Conservation (phyloP, 2,113 vertebrate genomes). For the Mus pahari region DNA sequence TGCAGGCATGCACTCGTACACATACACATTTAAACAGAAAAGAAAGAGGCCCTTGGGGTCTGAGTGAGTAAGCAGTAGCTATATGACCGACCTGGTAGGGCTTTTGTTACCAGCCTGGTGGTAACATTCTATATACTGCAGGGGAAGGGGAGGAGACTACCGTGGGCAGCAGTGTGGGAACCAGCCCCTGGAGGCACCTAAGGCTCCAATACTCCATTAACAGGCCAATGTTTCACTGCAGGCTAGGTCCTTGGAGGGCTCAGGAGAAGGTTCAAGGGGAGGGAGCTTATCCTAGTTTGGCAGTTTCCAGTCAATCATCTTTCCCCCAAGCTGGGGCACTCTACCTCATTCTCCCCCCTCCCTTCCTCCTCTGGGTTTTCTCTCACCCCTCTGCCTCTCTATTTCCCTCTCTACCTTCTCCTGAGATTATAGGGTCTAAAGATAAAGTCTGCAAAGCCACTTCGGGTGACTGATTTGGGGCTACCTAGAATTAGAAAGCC, state of each 20-base stretch:
- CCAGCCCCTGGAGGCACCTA: slow-evolving; percentile 50
- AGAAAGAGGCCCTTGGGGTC: neutral
- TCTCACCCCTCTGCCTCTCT: neutral
- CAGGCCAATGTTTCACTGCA: neutral
- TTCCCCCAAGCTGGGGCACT: neutral
- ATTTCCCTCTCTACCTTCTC: neutral
- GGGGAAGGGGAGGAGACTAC: neutral
- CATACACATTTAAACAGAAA: neutral
- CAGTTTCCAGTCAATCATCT: slow-evolving; percentile 9
- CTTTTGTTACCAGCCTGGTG: neutral
- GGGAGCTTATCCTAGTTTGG: slow-evolving; percentile 4
- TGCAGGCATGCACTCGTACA: neutral
- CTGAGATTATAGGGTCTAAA: slow-evolving; percentile 41
- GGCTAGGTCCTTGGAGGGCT: slow-evolving; percentile 46
- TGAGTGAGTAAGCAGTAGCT: neutral
- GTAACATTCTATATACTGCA: slow-evolving; percentile 25
- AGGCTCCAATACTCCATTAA: slow-evolving; percentile 52
- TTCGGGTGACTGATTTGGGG: slow-evolving; percentile 19
- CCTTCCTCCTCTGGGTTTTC: neutral
- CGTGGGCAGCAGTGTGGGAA: neutral
- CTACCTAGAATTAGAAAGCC: slow-evolving; percentile 53
- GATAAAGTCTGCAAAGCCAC: slow-evolving; percentile 21
- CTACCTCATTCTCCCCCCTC: neutral
- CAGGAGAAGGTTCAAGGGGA: slow-evolving; percentile 29
- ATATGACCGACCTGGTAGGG: neutral